Base-by-base conservation (phyloP, 1,140 invertebrate genomes). In the Stenopsyche tienmushanensis region DNA sequence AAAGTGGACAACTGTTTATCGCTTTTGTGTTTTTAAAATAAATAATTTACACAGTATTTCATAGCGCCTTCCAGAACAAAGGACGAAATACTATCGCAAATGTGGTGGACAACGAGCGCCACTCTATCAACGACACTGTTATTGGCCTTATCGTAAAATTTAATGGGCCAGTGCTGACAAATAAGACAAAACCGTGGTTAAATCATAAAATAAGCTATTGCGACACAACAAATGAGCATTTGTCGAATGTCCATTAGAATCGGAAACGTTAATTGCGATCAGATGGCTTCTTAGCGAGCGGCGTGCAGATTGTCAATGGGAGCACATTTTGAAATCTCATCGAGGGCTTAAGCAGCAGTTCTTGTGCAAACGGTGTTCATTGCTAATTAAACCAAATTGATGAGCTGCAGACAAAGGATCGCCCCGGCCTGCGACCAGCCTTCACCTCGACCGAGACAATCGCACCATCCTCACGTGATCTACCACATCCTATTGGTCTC, bases 131-230 rank as follows among this genome's bases (percentile, higher is more conserved):
- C 39, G 42, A 34, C 39, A 23, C 29, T 26, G 5, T 25, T 53
- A 53, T 23, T 39, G 54, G 29, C 9, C 54, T 57, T 57, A 57
- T 57, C 54, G 29, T 57, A 57, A 57, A 57, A 57, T 57, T 57
- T 57, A 57, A 57, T 57, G 54, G 54, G 21, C 39, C 54, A 57
- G 20, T 20, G 54, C 54, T 57, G 54, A 57, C 54, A 57, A 57
- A 42, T 42, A 42, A 57, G 39, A 57, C 54, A 29, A 57, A 57
- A 25, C 54, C 47, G 5, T 18, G 47, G 47, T 23, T 49, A 49
- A 49, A 21, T 21, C 24, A 20, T 20, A 9, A 55, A 29, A 55
- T 55, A 55, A 55, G 24, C 26, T 9, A 29, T 55, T 55, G 52
- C 52, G 52, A 55, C 52, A 34, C 52, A 24, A 52, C 15, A 49